These are phyloP conservation scores for Coenonympha glycerion DNA, from an alignment of 2,888 invertebrate species.

Conservation along the genomic window DNA sequence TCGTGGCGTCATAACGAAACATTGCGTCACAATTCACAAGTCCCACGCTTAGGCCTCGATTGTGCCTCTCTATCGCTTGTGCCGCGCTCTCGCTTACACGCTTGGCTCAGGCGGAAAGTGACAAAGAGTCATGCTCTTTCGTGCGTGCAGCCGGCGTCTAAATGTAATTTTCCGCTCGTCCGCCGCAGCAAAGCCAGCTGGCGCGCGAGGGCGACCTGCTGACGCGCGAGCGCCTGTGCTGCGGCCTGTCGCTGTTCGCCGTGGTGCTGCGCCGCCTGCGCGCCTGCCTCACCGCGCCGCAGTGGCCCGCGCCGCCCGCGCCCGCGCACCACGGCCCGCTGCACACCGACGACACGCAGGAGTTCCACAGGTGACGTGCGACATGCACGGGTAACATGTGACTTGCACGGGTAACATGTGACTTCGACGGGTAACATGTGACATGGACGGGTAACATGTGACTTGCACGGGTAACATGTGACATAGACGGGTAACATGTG, in stretches of 20 bases:
- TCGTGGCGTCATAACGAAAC: no score
- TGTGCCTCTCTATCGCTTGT: no score
- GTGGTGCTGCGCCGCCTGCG: slow-evolving; percentile 92
- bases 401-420: not conserved
- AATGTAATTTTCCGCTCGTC: no score
- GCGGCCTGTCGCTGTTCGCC: slow-evolving; percentile 97
- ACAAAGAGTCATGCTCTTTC: no score
- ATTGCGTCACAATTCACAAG: no score
- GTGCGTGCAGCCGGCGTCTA: no score
- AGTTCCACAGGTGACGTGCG: slow-evolving; percentile 84
- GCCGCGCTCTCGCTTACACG: no score
- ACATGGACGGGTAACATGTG: not conserved
- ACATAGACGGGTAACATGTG: not conserved
- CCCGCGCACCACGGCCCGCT: slow-evolving; percentile 95
- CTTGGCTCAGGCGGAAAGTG: no score
- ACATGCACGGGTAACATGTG: not conserved
- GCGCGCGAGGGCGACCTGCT: slow-evolving; percentile 96
- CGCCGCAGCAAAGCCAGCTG: slow-evolving; percentile 89
- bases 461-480: not conserved
- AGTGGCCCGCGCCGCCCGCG: slow-evolving; percentile 94
- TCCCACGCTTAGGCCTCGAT: no score
- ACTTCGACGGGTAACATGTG: not conserved
- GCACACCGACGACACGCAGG: slow-evolving; percentile 96
- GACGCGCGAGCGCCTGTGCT: slow-evolving; percentile 97
- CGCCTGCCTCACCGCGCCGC: slow-evolving; percentile 89